A percentile compares a stretch with the other conserved stretches of the same genome.
phyloP scores from a whole-genome alignment of 2,888 invertebrate species.

The Tetragonula carbonaria region DNA sequence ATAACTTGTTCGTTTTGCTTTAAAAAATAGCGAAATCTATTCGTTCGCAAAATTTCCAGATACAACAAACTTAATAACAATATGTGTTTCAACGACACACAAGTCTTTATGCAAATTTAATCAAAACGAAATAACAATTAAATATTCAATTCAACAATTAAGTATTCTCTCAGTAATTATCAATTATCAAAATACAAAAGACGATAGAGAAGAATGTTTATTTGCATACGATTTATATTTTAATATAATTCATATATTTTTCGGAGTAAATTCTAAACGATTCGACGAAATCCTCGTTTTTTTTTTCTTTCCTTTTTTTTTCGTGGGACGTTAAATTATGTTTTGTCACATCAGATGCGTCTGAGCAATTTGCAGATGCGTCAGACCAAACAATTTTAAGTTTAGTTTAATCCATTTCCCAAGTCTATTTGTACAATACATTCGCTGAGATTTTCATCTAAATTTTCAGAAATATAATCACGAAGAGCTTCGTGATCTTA shows the following conservation, averaged over 20 bases:
- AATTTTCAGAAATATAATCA: background rate
- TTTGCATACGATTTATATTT: background rate
- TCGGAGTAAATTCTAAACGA: background rate
- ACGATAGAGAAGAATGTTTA: constrained; percentile 1
- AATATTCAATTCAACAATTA: too few species aligned
- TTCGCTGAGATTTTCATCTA: too few species aligned
- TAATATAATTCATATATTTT: too few species aligned
- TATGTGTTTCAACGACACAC: too few species aligned
- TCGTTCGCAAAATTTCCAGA: constrained; percentile 50
- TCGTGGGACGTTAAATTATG: background rate
- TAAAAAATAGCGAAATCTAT: constrained; percentile 4
- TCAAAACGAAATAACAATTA: too few species aligned
- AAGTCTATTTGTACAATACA: background rate
- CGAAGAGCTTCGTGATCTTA: constrained; percentile 2
- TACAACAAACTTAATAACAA: constrained; percentile 47
- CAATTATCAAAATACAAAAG: background rate
- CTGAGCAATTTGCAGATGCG: background rate
- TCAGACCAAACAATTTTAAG: background rate
- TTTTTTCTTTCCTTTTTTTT: background rate
- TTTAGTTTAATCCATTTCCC: background rate
- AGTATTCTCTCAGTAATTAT: background rate
- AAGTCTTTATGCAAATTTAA: background rate
- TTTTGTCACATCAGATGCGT: background rate
- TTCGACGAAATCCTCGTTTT: background rate
- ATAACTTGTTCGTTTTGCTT: constrained; percentile 39